These are phyloP conservation scores for Enteromius paludinosus DNA, from an alignment of 2,797 vertebrate genomes.

Conservation along the genomic window DNA sequence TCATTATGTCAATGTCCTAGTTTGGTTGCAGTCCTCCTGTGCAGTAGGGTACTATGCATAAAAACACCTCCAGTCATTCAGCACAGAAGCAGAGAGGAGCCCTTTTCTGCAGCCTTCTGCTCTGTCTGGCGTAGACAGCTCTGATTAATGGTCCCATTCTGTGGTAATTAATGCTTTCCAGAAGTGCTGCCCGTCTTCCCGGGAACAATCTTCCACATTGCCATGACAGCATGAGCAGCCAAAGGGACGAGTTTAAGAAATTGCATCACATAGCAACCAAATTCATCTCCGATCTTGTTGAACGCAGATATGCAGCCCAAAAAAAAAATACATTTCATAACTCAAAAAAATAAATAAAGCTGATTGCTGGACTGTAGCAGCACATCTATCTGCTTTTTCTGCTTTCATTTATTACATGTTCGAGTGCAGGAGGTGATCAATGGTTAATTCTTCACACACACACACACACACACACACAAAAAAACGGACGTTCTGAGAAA, in stretches of 20 bases:
- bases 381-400: constrained; percentile 7
- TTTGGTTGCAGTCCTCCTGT: constrained; percentile 45
- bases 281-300: not conserved
- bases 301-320: constrained; percentile 8
- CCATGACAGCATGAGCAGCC: constrained; percentile 46
- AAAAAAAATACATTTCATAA: not conserved
- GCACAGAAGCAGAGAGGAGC: constrained; percentile 16
- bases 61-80: constrained; percentile 48
- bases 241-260: constrained; percentile 39
- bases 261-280: constrained; percentile 28
- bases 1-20: constrained; percentile 65
- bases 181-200: constrained; percentile 61
- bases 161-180: constrained; percentile 67
- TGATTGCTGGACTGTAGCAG: constrained; percentile 12
- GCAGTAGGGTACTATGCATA: constrained; percentile 27
- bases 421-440: not conserved
- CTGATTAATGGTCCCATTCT: constrained; percentile 65
- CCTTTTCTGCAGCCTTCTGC: constrained; percentile 41
- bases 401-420: constrained; percentile 9
- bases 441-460: constrained; percentile 17
- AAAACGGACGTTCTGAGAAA: constrained; percentile 23
- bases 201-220: constrained; percentile 55
- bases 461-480: too few relatives aligned
- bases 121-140: constrained; percentile 57
- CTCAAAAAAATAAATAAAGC: constrained; percentile 16